A percentile compares a stretch with the other conserved stretches of the same genome.
Evolutionary conservation across 2,888 invertebrate genomes (phyloP).

Genomic region (Busseola fusca): DNA sequence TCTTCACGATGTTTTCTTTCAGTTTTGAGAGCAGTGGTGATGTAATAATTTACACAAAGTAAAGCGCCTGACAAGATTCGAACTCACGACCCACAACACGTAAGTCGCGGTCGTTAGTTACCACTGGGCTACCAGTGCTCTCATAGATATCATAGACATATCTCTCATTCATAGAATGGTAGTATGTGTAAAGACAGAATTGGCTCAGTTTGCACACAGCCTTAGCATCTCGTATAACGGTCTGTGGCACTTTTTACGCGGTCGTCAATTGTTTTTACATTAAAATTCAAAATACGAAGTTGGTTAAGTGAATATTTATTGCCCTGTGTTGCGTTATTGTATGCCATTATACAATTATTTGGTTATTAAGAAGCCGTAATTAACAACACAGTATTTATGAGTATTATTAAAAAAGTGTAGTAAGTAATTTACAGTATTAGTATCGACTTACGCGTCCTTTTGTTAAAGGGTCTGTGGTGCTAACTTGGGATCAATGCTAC

Average conservation of each 20-base stretch:
- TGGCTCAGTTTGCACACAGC: not conserved
- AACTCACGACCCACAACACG: too few species aligned
- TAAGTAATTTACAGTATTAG: not conserved
- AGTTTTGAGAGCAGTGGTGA: too few species aligned
- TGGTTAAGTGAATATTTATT: slow-evolving; percentile 26
- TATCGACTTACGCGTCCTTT: not conserved
- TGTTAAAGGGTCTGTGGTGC: not conserved
- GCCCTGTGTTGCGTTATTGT: slow-evolving; percentile 10
- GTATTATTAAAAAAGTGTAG: not conserved
- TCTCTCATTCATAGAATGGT: too few species aligned
- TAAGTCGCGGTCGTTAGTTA: too few species aligned
- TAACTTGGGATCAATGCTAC: not conserved
- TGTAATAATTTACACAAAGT: too few species aligned
- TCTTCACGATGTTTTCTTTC: too few species aligned
- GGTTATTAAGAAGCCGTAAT: slow-evolving; percentile 17
- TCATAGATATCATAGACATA: too few species aligned
- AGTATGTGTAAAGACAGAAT: not conserved
- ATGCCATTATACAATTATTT: slow-evolving; percentile 26
- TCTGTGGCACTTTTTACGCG: slow-evolving; percentile 53
- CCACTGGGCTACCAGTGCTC: too few species aligned
- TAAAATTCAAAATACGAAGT: slow-evolving; percentile 1
- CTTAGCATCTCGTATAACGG: slow-evolving; percentile 40
- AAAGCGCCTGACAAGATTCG: too few species aligned
- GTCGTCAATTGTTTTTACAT: slow-evolving; percentile 45
- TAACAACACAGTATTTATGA: slow-evolving; percentile 16